Conservation (phyloP, 2,888 invertebrate species). For the Gastrophysa polygoni region DNA sequence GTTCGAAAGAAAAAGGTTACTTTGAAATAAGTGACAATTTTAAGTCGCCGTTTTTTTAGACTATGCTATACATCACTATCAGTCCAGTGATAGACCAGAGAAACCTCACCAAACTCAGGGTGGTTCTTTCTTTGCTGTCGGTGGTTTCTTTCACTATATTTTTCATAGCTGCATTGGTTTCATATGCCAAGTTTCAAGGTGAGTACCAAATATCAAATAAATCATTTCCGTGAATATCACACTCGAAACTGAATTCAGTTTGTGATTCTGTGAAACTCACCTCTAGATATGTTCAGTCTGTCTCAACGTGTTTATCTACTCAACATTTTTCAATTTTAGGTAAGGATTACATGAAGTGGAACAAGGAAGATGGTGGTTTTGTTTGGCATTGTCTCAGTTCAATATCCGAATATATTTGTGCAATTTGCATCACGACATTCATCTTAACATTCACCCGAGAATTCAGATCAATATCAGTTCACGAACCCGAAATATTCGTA, state of each 20-base stretch:
- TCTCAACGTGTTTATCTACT: no score
- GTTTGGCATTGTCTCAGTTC: constrained; percentile 38
- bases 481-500: constrained; percentile 20
- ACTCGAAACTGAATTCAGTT: no score
- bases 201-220: constrained; percentile 4
- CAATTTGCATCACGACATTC: constrained; percentile 32
- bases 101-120: constrained; percentile 32
- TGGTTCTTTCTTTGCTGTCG: constrained; percentile 30
- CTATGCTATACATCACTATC: constrained; percentile 33
- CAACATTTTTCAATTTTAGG: constrained; percentile 36
- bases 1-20: no score
- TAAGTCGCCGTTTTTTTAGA: constrained; percentile 38
- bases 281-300: no score
- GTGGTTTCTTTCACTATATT: constrained; percentile 30
- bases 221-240: no score
- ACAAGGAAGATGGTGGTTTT: constrained; percentile 38
- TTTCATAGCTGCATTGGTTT: constrained; percentile 26
- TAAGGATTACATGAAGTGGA: constrained; percentile 39
- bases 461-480: constrained; percentile 32
- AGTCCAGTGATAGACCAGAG: constrained; percentile 38
- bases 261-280: no score
- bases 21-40: no score
- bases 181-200: constrained; percentile 35
- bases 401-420: constrained; percentile 40
- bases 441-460: constrained; percentile 34